A percentile compares a stretch with the other conserved stretches of the same genome.
phyloP scores from a whole-genome alignment of 2,888 invertebrate genomes.

The Drosophila seclusa region DNA sequence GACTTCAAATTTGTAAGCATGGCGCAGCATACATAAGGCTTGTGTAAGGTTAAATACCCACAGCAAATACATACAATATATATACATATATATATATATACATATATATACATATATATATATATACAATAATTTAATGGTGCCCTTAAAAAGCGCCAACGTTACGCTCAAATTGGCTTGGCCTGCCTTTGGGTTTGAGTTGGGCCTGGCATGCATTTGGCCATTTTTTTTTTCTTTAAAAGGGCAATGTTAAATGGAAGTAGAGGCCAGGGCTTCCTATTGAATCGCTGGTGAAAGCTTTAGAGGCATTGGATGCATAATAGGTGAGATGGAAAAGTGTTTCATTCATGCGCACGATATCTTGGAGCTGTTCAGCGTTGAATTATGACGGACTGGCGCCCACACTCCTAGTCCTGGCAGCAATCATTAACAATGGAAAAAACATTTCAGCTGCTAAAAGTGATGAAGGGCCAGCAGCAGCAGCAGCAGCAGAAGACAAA shows the following conservation, averaged over 20 bases:
- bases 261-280: conserved; percentile 13
- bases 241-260: neutral
- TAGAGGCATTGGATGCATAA: neutral
- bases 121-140: conserved; percentile 39
- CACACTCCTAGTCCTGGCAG: neutral
- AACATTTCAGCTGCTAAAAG: conserved; percentile 17
- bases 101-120: neutral
- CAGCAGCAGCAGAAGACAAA: conserved; percentile 5
- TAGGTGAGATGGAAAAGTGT: conserved; percentile 4
- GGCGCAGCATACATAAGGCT: conserved; percentile 22
- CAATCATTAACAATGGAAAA: conserved; percentile 8
- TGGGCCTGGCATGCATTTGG: conserved; percentile 19
- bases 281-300: conserved; percentile 1
- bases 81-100: conserved; percentile 9
- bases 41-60: conserved; percentile 2
- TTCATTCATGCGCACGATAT: conserved; percentile 9
- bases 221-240: neutral
- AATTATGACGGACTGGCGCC: conserved; percentile 24
- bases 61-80: neutral
- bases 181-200: neutral
- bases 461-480: conserved; percentile 1
- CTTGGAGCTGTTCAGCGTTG: conserved; percentile 1
- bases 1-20: conserved; percentile 38
- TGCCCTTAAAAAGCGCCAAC: conserved; percentile 30
- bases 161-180: conserved; percentile 37